Evolutionary conservation across 2,888 invertebrate species (phyloP), one percentile per base, ranked within the genome.

Genomic region (Aporophyla lueneburgensis): DNA sequence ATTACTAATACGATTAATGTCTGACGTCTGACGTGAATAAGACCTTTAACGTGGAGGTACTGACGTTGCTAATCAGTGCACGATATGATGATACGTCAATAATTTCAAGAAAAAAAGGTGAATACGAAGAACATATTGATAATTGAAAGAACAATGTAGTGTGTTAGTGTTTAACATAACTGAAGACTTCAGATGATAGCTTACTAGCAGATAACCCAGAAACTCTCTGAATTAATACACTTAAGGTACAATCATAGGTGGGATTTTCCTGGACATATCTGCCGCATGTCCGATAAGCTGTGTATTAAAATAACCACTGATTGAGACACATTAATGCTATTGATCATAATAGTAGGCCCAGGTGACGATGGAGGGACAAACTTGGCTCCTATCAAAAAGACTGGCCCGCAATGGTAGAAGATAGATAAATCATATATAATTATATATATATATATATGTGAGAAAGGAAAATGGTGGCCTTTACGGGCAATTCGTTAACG

Each of bases 401-500:
- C 5, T 0, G 19, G 4, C 6, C 24, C 2, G 19, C 10, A 12
- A 19, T 19, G 19, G 4, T 7, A 21, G 24, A 27, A 12, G 5
- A 24, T 7, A 24, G 12, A 24, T 12, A n/a, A n/a, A n/a, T n/a
- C n/a, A n/a, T n/a, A n/a, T n/a, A n/a, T n/a, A n/a, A n/a, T n/a
- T n/a, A n/a, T n/a, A n/a, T n/a, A n/a, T n/a, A n/a, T n/a, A 46
- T 65, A 2, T 33, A 24, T 65, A 2, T 7, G 24, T 19, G 6
- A 6, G 6, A 19, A 19, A 65, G 0, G 1, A 0, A 12, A 63
- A 6, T 2, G 3, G 5, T 19, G 10, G 5, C 9, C 0, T 2
- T 19, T 43, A 16, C 10, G 3, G 16, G 27, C 7, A 58, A 24
- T 6, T 58, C 27, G 1, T 19, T 62, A 9, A 19, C 24, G 40